Evolutionary conservation across 2,888 invertebrate genomes (phyloP).

Genomic region (Dryomyza anilis): DNA sequence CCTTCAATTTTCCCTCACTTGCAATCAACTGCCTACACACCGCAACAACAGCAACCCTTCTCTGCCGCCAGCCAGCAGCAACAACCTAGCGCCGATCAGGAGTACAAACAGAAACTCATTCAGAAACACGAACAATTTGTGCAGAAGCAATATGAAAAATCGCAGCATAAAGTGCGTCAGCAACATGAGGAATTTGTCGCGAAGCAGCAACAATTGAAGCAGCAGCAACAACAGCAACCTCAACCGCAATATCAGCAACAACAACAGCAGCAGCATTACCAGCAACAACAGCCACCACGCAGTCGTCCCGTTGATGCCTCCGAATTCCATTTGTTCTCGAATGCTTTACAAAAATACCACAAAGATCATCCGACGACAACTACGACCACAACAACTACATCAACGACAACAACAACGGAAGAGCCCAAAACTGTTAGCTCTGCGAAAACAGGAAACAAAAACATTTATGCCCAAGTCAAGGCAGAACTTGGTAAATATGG

Average conservation of each 20-base stretch:
- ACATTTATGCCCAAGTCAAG: conserved; percentile 67
- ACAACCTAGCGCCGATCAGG: conserved; percentile 63
- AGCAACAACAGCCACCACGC: conserved; percentile 36
- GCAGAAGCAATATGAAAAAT: conserved; percentile 79
- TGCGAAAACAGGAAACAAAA: conserved; percentile 63
- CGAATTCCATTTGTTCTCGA: conserved; percentile 68
- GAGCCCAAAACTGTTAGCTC: conserved; percentile 60
- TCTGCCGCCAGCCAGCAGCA: conserved; percentile 36
- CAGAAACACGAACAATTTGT: conserved; percentile 78
- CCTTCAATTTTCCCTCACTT: conserved; percentile 45
- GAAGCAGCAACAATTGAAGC: conserved; percentile 71
- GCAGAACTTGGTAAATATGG: conserved; percentile 61
- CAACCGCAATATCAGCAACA: conserved; percentile 57
- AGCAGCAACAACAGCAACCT: conserved; percentile 52
- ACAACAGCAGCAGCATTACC: conserved; percentile 34
- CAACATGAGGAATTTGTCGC: conserved; percentile 74
- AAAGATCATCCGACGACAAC: conserved; percentile 73
- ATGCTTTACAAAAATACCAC: conserved; percentile 71
- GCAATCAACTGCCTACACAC: conserved; percentile 44
- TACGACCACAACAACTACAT: conserved; percentile 71
- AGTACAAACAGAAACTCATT: conserved; percentile 74
- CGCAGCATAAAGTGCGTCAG: conserved; percentile 75
- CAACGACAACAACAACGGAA: conserved; percentile 62
- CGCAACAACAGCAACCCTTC: conserved; percentile 41
- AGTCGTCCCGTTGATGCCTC: conserved; percentile 64